A percentile compares a stretch with the other conserved stretches of the same genome.
phyloP scores from a whole-genome alignment of 2,888 invertebrate genomes.

The Amblyjoppa proteus region DNA sequence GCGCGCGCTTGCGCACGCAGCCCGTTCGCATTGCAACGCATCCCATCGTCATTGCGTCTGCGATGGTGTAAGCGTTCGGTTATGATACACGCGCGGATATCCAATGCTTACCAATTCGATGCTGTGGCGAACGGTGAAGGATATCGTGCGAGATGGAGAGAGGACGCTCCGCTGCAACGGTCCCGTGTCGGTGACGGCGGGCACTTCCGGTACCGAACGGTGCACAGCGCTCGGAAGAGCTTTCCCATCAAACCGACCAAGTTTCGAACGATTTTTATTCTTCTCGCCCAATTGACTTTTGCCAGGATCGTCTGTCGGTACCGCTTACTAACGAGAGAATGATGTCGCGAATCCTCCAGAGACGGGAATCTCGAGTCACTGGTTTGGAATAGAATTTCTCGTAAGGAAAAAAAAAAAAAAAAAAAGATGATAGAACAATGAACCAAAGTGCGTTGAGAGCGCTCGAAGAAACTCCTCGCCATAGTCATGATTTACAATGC shows the following conservation, averaged over 20 bases:
- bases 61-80: slow-evolving; percentile 39
- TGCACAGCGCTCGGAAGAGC: neutral
- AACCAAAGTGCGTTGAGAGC: neutral
- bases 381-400: neutral
- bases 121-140: slow-evolving; percentile 23
- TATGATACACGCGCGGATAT: slow-evolving; percentile 28
- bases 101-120: slow-evolving; percentile 61
- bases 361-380: neutral
- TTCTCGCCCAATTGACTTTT: too few species aligned
- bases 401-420: neutral
- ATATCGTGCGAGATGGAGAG: neutral
- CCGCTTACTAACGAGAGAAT: neutral
- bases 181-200: neutral
- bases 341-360: neutral
- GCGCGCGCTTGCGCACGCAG: slow-evolving; percentile 42
- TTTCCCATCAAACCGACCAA: neutral
- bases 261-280: neutral
- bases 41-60: slow-evolving; percentile 28
- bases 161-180: slow-evolving; percentile 10
- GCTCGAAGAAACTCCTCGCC: neutral
- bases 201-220: slow-evolving; percentile 27
- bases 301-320: neutral
- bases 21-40: slow-evolving; percentile 22
- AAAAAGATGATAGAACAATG: neutral
- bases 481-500: slow-evolving; percentile 2